Base-by-base conservation (phyloP, 2,113 vertebrate genomes). In the Donacobius atricapilla region DNA sequence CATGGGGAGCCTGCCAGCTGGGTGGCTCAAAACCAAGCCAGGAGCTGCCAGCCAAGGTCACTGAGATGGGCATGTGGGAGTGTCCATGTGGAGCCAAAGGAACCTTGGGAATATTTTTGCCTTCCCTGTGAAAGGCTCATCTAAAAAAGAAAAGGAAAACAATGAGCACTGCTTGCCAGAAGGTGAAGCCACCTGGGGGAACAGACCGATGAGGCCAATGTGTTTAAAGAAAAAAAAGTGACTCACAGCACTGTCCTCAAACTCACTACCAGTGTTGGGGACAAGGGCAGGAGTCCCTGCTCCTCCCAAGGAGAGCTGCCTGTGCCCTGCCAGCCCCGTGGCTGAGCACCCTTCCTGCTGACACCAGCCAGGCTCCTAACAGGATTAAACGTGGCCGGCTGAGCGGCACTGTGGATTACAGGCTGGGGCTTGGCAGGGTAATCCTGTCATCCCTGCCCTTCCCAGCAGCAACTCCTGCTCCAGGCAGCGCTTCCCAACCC, bases 401-500 rank as follows among this genome's bases (percentile, higher is more conserved):
- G 83, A 93, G 33, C 30, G 3, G 56, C 60, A 35, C 68, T 12
- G 1, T 37, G 83, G 94, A 93, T 96, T 95, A 95, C 50, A 88
- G 63, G 25, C 88, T 73, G 82, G 61, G 82, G 72, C 54, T 95
- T 44, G 80, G 77, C 70, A 50, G 73, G 27, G 75, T 90, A 95
- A 97, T 95, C 88, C 91, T 92, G 91, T 94, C 94, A 96, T 94
- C 90, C 83, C 63, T 96, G 87, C 71, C 94, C 91, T 87, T 87
- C 80, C 72, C 64, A 44, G 70, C 68, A 93, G 75, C 6, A 9
- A 64, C 21, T 82, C 35, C 75, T 1, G 3, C 58, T 75, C 48
- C 50, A 56, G 42, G 28, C 44, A 47, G 50, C 0, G 0, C 72
- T 45, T 71, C 51, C 65, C 48, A 30, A 23, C 8, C 20, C 68